Percentiles rank a stretch among this genome's conserved stretches.
These are phyloP conservation scores for Mesorhabditis belari DNA, from an alignment of 2,888 invertebrate species.

Conservation along the genomic window DNA sequence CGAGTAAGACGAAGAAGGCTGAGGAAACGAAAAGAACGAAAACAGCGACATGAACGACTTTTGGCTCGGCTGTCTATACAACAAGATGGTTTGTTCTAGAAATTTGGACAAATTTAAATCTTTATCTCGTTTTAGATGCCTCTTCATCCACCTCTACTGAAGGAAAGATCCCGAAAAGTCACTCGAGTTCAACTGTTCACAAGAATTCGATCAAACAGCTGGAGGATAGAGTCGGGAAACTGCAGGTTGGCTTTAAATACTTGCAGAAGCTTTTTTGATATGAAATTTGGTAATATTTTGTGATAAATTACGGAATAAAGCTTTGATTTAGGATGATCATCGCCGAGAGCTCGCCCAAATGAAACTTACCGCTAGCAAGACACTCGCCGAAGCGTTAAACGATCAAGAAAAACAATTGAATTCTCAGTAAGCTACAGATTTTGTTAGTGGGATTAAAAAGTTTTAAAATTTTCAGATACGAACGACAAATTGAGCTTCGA, in stretches of 20 bases:
- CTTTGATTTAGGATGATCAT: not conserved
- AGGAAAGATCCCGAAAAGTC: not conserved
- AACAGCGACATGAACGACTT: slow-evolving; percentile 8
- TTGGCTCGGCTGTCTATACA: not conserved
- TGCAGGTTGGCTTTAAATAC: too few relatives aligned
- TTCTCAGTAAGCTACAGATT: not conserved
- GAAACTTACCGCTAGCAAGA: slow-evolving; percentile 5
- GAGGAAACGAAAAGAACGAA: slow-evolving; percentile 25
- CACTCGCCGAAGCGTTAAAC: slow-evolving; percentile 11
- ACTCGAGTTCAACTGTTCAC: not conserved
- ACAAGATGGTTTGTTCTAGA: not conserved
- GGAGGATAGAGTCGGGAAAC: not conserved
- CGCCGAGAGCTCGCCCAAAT: slow-evolving; percentile 3
- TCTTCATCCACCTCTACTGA: not conserved
- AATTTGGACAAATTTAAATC: too few relatives aligned
- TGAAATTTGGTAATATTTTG: too few relatives aligned
- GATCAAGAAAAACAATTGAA: slow-evolving; percentile 15
- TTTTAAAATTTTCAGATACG: slow-evolving; percentile 2
- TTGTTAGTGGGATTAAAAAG: slow-evolving; percentile 8
- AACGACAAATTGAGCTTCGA: slow-evolving; percentile 5
- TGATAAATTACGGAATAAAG: not conserved
- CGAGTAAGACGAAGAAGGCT: slow-evolving; percentile 22
- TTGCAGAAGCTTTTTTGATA: too few relatives aligned
- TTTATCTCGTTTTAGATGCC: too few relatives aligned
- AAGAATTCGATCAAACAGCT: not conserved